A percentile compares a stretch with the other conserved stretches of the same genome.
Evolutionary conservation across 2,113 vertebrate genomes (phyloP).

Genomic region (Aphelocoma coerulescens): DNA sequence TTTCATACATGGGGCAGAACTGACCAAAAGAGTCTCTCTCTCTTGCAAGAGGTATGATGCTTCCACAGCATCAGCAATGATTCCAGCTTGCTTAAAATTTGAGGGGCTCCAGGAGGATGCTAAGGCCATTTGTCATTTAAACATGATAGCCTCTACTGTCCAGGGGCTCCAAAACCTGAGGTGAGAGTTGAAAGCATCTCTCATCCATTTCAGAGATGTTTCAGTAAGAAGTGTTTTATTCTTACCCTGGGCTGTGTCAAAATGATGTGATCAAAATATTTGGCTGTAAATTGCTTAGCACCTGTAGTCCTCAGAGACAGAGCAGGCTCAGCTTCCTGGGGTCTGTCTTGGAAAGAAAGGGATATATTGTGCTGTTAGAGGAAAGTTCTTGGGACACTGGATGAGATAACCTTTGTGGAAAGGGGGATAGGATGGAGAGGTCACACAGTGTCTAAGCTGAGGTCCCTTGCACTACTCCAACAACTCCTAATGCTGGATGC

Average conservation of each 20-base stretch:
- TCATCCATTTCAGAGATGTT: neutral
- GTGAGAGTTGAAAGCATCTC: neutral
- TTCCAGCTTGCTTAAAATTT: neutral
- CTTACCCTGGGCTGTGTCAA: neutral
- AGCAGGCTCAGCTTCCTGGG: neutral
- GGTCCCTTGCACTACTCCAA: neutral
- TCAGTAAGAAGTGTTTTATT: neutral
- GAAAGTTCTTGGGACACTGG: neutral
- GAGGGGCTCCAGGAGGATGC: neutral
- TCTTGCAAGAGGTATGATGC: neutral
- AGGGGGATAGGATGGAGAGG: neutral
- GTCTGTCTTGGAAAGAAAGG: neutral
- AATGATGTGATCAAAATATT: neutral
- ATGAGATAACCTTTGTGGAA: neutral
- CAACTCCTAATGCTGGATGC: rapidly evolving
- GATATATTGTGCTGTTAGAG: neutral
- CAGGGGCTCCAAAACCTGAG: neutral
- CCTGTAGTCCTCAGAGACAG: neutral
- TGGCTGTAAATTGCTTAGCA: neutral
- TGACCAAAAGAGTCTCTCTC: neutral
- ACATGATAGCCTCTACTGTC: neutral
- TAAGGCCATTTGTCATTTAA: neutral
- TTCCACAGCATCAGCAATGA: neutral
- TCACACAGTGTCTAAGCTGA: neutral
- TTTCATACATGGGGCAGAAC: neutral